Percentiles rank a stretch among this genome's conserved stretches.
phyloP scores from a whole-genome alignment of 2,113 vertebrate genomes.

The Xenopus tropicalis region UCB_Xtro_10.0 CM004450.2:51510001-51510500 shows the following conservation, averaged over 20 bases:
- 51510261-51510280: not conserved
- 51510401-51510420: too few relatives aligned
- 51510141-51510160: slow-evolving; percentile 41
- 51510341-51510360: not conserved
- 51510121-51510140: slow-evolving; percentile 32
- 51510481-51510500: too few relatives aligned
- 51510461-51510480: too few relatives aligned
- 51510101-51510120: slow-evolving; percentile 38
- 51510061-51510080: slow-evolving; percentile 41
- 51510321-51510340: not conserved
- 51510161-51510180: slow-evolving; percentile 3
- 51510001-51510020: slow-evolving; percentile 38
- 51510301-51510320: not conserved
- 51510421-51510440: too few relatives aligned
- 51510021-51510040: slow-evolving; percentile 23
- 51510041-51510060: slow-evolving; percentile 31
- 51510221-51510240: slow-evolving; percentile 26
- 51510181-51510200: slow-evolving; percentile 14
- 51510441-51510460: too few relatives aligned
- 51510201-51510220: slow-evolving; percentile 1
- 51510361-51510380: not conserved
- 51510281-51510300: not conserved
- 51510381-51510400: too few relatives aligned
- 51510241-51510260: not conserved
- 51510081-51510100: slow-evolving; percentile 23